phyloP scores from a whole-genome alignment of 1,140 invertebrate species.

The Drosophila triauraria region DNA sequence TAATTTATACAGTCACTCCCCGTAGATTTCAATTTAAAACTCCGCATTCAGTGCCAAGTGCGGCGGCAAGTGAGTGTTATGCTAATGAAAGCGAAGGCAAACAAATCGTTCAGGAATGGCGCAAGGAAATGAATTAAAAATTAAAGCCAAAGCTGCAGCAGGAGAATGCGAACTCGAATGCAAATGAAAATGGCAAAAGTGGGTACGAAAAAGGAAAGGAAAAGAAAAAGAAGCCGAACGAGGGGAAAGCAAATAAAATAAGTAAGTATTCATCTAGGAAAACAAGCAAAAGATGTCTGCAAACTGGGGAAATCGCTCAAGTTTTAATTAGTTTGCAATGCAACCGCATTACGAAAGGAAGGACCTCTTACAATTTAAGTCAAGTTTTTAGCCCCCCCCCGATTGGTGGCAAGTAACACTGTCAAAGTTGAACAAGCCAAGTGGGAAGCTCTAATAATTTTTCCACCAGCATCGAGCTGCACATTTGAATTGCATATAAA shows the following conservation, averaged over 20 bases:
- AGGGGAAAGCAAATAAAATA: not conserved
- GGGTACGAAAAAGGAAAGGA: not conserved
- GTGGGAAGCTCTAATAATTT: constrained; percentile 55
- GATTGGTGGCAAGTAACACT: constrained; percentile 31
- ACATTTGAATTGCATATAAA: constrained; percentile 53
- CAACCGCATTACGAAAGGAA: constrained; percentile 40
- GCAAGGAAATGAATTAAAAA: constrained; percentile 63
- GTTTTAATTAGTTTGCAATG: constrained; percentile 79
- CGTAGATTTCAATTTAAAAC: constrained; percentile 63
- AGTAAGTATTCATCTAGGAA: constrained; percentile 25
- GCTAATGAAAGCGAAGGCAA: constrained; percentile 57
- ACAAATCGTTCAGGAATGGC: constrained; percentile 44
- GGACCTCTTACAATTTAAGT: constrained; percentile 44
- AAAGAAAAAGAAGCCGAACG: not conserved
- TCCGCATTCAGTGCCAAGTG: constrained; percentile 43
- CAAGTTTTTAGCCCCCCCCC: constrained; percentile 7
- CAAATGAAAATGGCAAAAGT: constrained; percentile 33
- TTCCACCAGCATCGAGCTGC: constrained; percentile 17
- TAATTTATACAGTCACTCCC: constrained; percentile 47
- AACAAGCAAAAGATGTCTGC: constrained; percentile 54
- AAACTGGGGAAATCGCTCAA: constrained; percentile 69
- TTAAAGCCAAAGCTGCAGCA: constrained; percentile 63
- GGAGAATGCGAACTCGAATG: constrained; percentile 52
- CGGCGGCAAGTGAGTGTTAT: constrained; percentile 32
- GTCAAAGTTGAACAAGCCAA: constrained; percentile 68